Percentiles rank a stretch among this genome's conserved stretches.
These are phyloP conservation scores for Tinea pellionella DNA, from an alignment of 2,888 invertebrate genomes.

Conservation along the genomic window DNA sequence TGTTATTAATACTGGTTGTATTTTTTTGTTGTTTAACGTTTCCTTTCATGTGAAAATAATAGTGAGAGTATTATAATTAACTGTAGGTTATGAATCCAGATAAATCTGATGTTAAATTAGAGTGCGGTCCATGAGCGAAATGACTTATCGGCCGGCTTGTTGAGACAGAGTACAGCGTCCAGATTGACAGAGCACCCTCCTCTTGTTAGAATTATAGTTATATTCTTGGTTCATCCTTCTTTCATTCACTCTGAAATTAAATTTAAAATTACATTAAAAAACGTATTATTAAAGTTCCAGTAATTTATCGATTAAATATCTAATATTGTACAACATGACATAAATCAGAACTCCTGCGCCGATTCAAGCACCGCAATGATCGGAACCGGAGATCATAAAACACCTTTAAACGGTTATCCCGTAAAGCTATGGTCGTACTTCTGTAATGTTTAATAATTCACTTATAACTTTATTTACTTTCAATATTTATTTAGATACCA, in stretches of 20 bases:
- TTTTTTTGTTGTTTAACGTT: background rate
- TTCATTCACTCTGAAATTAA: no score
- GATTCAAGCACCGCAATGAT: background rate
- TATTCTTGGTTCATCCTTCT: no score
- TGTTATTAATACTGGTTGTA: constrained; percentile 3
- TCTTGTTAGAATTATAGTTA: no score
- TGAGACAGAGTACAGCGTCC: no score
- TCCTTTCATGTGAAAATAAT: background rate
- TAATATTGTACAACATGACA: background rate
- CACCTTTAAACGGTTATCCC: background rate
- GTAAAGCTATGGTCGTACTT: background rate
- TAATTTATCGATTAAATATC: background rate
- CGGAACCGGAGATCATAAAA: constrained; percentile 2
- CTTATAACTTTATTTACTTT: background rate
- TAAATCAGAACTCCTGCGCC: background rate
- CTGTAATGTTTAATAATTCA: background rate
- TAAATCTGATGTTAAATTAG: no score
- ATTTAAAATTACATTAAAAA: no score
- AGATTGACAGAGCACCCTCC: no score
- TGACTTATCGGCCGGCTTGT: no score
- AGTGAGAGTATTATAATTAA: background rate
- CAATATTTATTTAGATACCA: no score
- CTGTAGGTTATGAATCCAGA: background rate
- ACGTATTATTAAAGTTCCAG: background rate
- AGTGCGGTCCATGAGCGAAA: no score